phyloP scores from a whole-genome alignment of 2,113 vertebrate genomes.

The Azemiops feae region DNA sequence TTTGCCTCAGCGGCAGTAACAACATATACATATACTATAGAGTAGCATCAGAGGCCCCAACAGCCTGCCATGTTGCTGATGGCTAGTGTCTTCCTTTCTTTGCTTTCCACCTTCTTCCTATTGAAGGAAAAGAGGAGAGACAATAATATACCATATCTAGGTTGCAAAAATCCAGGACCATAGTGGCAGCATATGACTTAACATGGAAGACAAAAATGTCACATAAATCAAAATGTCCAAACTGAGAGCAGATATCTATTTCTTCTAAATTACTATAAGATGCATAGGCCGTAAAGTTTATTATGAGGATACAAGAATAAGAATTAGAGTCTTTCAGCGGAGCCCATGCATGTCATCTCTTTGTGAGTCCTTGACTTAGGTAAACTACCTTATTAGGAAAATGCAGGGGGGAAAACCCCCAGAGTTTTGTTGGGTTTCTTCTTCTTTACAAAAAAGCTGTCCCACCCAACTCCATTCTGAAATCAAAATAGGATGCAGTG shows the following conservation, averaged over 20 bases:
- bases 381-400: neutral
- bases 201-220: neutral
- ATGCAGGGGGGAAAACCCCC: neutral
- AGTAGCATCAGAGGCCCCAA: neutral
- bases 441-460: neutral
- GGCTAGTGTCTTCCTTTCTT: neutral
- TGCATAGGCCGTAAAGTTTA: neutral
- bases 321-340: neutral
- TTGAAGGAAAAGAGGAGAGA: neutral
- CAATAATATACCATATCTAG: neutral
- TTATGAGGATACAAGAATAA: neutral
- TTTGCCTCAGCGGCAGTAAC: neutral
- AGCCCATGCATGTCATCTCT: neutral
- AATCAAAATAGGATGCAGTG: neutral
- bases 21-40: neutral
- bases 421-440: neutral
- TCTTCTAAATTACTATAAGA: neutral
- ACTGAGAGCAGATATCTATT: neutral
- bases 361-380: neutral
- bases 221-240: neutral
- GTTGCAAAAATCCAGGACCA: neutral
- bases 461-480: neutral
- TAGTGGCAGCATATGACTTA: neutral
- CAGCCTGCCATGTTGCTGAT: neutral
- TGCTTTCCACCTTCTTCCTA: neutral